These are phyloP conservation scores for Plestiodon gilberti DNA, from an alignment of 2,113 vertebrate species.

Conservation along the genomic window DNA sequence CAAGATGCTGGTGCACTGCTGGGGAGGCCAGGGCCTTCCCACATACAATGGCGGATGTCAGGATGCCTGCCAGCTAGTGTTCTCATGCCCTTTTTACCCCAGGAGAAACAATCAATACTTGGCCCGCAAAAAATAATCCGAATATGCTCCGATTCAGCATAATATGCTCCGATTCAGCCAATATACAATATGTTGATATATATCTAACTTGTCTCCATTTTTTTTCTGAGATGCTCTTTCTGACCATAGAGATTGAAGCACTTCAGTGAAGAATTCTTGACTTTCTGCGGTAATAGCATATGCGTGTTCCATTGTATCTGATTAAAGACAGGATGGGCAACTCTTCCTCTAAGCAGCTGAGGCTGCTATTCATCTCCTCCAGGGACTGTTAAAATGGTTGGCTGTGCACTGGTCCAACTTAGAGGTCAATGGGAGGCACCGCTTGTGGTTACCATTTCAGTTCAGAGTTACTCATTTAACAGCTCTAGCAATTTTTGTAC, in stretches of 20 bases:
- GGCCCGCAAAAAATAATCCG: neutral
- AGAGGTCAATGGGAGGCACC: neutral
- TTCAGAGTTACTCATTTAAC: conserved; percentile 15
- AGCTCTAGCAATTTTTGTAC: neutral
- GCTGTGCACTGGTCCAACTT: neutral
- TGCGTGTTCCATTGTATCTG: neutral
- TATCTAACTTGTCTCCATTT: neutral
- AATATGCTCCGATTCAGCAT: neutral
- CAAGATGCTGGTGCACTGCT: too few relatives aligned
- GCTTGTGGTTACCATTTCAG: neutral
- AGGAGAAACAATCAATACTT: neutral
- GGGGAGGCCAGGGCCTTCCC: too few relatives aligned
- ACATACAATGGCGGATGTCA: too few relatives aligned
- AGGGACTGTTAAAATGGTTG: neutral
- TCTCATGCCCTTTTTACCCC: neutral
- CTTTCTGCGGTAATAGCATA: neutral
- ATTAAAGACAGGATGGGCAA: neutral
- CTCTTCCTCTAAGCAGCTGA: neutral
- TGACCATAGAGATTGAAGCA: neutral
- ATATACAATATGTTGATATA: too few relatives aligned
- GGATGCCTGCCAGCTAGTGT: neutral
- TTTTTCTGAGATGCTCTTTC: neutral
- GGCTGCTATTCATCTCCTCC: neutral
- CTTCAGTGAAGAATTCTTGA: neutral
- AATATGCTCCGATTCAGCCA: neutral